Percentiles rank a stretch among this genome's conserved stretches.
phyloP scores from a whole-genome alignment of 1,140 invertebrate species.

The Drusus annulatus region DNA sequence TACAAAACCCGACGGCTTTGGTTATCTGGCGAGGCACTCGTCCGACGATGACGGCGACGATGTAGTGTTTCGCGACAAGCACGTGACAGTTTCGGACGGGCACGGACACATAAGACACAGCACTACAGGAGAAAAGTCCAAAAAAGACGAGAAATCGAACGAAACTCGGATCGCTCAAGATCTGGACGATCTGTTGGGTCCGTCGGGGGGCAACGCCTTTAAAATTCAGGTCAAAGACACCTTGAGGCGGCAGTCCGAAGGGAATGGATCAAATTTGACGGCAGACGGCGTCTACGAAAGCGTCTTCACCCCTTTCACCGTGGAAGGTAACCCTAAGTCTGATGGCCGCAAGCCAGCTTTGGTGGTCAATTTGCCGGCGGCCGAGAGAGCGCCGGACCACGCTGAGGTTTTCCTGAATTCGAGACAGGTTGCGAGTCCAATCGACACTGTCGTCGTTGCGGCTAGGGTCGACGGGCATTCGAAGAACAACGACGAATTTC shows the following conservation, averaged over 20 bases:
- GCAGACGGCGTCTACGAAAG: slow-evolving; percentile 46
- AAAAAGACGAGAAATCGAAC: too few species aligned
- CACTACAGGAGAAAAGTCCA: slow-evolving; percentile 2
- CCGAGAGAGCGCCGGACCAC: background rate
- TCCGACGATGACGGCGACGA: slow-evolving; percentile 23
- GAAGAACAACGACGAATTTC: too few species aligned
- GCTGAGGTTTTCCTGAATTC: background rate
- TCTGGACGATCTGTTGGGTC: too few species aligned
- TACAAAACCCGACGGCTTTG: background rate
- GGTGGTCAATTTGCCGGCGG: background rate
- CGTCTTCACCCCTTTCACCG: slow-evolving; percentile 51
- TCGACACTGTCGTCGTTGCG: background rate
- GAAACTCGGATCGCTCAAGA: too few species aligned
- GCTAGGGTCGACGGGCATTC: too few species aligned
- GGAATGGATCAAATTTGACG: background rate
- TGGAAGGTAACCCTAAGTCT: slow-evolving; percentile 1
- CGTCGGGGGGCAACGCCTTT: background rate
- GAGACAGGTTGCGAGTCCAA: background rate
- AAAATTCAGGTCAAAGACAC: slow-evolving; percentile 14
- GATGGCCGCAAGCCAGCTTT: background rate
- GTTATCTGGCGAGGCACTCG: background rate
- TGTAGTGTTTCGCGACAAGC: slow-evolving; percentile 18
- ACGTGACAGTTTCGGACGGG: slow-evolving; percentile 28
- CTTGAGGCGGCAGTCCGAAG: background rate
- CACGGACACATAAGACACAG: slow-evolving; percentile 52